Percentiles rank a stretch among this genome's conserved stretches.
phyloP scores from a whole-genome alignment of 2,797 vertebrate genomes.

The Dicrostonyx torquatus region DNA sequence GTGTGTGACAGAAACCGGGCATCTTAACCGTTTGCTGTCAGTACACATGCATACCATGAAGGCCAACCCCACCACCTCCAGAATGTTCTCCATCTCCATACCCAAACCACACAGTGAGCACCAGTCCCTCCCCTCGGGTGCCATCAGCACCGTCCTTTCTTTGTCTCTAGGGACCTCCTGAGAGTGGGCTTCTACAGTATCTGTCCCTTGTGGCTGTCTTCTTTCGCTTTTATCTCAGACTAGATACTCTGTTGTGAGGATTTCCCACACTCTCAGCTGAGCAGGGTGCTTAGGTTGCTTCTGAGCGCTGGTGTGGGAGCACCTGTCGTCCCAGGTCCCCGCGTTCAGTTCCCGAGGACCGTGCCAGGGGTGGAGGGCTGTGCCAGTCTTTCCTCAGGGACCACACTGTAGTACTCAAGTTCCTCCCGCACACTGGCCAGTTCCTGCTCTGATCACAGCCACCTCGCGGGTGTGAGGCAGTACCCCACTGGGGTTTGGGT shows the following conservation, averaged over 20 bases:
- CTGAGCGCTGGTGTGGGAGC: rapidly evolving
- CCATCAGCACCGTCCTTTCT: not conserved
- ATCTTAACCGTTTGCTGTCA: not conserved
- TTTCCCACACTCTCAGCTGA: rapidly evolving
- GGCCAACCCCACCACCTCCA: not conserved
- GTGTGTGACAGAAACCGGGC: not conserved
- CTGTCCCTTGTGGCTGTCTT: not conserved
- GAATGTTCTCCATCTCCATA: not conserved
- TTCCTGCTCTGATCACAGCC: not conserved
- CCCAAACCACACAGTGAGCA: not conserved
- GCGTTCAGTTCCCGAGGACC: not conserved
- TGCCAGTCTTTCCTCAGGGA: rapidly evolving
- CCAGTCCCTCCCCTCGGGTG: not conserved
- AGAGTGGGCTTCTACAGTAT: rapidly evolving
- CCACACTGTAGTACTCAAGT: not conserved
- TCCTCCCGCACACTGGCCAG: too few species aligned
- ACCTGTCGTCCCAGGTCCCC: not conserved
- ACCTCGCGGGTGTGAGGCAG: rapidly evolving
- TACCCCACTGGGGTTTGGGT: not conserved
- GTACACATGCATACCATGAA: not conserved
- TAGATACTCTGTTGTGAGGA: rapidly evolving
- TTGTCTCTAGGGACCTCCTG: not conserved
- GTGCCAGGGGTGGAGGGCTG: too few species aligned
- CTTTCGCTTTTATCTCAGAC: not conserved
- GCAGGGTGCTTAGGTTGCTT: not conserved